phyloP scores from a whole-genome alignment of 2,113 vertebrate species.

The Scatophagus argus region DNA sequence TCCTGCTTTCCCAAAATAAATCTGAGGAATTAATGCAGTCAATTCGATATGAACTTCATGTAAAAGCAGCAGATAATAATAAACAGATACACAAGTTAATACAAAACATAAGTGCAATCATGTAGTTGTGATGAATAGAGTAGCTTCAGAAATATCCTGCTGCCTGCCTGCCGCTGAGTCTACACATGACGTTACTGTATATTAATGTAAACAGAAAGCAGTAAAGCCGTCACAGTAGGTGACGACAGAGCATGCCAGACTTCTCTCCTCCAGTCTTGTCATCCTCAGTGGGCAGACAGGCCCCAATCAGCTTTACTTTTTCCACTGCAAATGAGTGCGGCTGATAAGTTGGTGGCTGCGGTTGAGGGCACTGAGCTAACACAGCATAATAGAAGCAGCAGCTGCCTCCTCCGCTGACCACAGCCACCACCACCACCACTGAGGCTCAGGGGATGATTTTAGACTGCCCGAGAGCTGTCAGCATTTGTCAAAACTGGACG shows the following conservation, averaged over 20 bases:
- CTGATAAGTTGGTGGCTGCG: constrained; percentile 52
- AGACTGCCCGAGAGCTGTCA: background rate
- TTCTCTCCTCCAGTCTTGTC: constrained; percentile 39
- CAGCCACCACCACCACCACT: constrained; percentile 9
- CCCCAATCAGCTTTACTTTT: constrained; percentile 79
- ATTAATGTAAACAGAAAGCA: constrained; percentile 34
- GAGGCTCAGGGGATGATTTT: constrained; percentile 22
- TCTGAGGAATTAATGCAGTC: background rate
- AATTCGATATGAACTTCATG: background rate
- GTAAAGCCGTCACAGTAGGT: constrained; percentile 37
- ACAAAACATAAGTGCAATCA: background rate
- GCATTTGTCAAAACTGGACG: background rate
- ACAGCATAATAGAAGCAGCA: constrained; percentile 59
- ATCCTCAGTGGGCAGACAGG: constrained; percentile 40
- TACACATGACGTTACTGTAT: background rate
- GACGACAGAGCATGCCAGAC: constrained; percentile 18
- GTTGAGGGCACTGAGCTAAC: constrained; percentile 67
- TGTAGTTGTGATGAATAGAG: background rate
- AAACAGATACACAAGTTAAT: background rate
- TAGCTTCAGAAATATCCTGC: background rate
- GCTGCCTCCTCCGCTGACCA: constrained; percentile 59
- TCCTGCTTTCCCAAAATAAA: background rate
- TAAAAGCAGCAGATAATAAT: background rate
- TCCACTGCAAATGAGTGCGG: constrained; percentile 74
- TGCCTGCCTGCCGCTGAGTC: background rate